phyloP scores from a whole-genome alignment of 1,140 invertebrate genomes.

The Caerostris extrusa region DNA sequence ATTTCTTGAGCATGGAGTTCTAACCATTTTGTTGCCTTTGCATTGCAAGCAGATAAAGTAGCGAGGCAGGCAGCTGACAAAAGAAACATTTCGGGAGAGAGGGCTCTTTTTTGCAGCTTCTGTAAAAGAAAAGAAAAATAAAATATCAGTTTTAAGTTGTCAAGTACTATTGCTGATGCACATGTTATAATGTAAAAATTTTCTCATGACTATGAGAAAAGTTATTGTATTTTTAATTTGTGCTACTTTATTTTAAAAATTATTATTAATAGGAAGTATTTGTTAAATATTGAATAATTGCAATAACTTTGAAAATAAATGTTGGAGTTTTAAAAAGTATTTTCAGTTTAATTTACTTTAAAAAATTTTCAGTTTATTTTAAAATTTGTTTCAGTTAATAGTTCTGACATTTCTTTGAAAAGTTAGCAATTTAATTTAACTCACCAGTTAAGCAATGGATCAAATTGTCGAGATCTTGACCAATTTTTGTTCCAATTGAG shows the following conservation, averaged over 20 bases:
- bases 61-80: slow-evolving; percentile 69
- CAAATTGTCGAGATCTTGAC: slow-evolving; percentile 7
- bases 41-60: slow-evolving; percentile 50
- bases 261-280: not conserved
- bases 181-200: not conserved
- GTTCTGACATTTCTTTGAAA: too few species aligned
- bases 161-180: not conserved
- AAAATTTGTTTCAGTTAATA: too few species aligned
- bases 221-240: not conserved
- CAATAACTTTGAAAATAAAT: too few species aligned
- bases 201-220: too few species aligned
- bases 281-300: not conserved
- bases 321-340: not conserved
- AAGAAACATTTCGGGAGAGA: slow-evolving; percentile 70
- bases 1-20: slow-evolving; percentile 71
- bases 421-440: not conserved
- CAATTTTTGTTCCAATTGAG: slow-evolving; percentile 51
- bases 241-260: not conserved
- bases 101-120: slow-evolving; percentile 68
- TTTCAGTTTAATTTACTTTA: not conserved
- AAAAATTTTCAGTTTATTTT: not conserved
- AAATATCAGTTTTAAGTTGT: not conserved
- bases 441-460: slow-evolving; percentile 62
- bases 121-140: slow-evolving; percentile 27
- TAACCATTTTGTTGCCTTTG: slow-evolving; percentile 49